Evolutionary conservation across 2,797 vertebrate species (phyloP).

Genomic region (Astyanax mexicanus): DNA sequence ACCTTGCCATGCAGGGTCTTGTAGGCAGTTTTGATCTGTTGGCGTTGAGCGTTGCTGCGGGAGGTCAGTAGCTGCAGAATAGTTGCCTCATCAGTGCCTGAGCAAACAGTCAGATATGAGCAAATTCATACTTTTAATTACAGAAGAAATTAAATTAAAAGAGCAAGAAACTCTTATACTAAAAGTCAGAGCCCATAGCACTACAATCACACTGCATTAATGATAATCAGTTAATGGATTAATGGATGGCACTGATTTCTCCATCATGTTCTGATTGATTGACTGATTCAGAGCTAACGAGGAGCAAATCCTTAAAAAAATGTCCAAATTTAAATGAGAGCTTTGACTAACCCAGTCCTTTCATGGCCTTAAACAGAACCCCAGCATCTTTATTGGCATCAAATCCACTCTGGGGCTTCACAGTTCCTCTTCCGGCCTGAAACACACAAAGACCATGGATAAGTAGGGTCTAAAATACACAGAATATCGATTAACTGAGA

Average conservation of each 20-base stretch:
- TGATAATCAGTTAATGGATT: no score
- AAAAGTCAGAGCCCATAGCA: no score
- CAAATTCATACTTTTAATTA: no score
- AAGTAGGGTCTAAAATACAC: no score
- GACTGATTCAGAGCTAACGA: neutral
- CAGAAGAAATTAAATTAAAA: no score
- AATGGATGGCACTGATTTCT: neutral
- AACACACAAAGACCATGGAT: neutral
- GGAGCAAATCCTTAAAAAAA: neutral
- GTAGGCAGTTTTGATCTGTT: slow-evolving; percentile 85
- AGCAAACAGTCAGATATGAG: neutral
- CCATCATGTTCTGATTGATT: neutral
- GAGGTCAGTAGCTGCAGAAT: slow-evolving; percentile 86
- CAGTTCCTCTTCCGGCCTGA: slow-evolving; percentile 78
- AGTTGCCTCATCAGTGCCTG: slow-evolving; percentile 92
- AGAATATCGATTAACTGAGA: no score
- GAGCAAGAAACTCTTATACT: no score
- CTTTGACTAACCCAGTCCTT: slow-evolving; percentile 61
- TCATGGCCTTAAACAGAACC: slow-evolving; percentile 69
- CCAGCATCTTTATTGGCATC: slow-evolving; percentile 88
- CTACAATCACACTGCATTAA: no score
- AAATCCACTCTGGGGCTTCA: slow-evolving; percentile 84
- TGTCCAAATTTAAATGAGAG: neutral
- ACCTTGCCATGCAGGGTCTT: slow-evolving; percentile 95
- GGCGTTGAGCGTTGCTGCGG: slow-evolving; percentile 90